Evolutionary conservation across 2,113 vertebrate genomes (phyloP).

Genomic region (Dendropsophus ebraccatus): DNA sequence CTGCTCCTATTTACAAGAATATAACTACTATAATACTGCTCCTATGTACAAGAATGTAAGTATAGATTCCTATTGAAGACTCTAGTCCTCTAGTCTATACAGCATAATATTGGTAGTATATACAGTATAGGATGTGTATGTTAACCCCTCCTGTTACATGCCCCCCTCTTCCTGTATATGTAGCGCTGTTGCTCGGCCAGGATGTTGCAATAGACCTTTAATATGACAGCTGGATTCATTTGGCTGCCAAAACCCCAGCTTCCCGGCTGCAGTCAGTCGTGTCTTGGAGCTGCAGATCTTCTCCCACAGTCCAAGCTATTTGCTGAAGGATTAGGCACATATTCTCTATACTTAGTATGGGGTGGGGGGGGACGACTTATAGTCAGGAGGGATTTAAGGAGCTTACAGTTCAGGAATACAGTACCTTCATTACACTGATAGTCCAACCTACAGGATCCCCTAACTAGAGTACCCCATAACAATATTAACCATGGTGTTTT

Average conservation of each 20-base stretch:
- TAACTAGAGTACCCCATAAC: too few relatives aligned
- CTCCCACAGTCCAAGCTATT: conserved; percentile 6
- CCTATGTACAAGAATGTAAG: neutral
- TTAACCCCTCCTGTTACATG: neutral
- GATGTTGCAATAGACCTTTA: neutral
- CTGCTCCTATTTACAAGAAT: too few relatives aligned
- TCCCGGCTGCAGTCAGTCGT: neutral
- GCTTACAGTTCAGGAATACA: neutral
- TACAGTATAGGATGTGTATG: neutral
- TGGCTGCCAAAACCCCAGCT: neutral
- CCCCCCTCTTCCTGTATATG: neutral
- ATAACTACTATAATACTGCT: too few relatives aligned
- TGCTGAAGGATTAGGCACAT: neutral
- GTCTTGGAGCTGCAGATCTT: conserved; percentile 20
- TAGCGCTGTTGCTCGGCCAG: neutral
- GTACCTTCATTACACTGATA: too few relatives aligned
- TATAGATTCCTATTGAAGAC: neutral
- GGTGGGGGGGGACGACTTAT: neutral
- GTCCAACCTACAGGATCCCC: too few relatives aligned
- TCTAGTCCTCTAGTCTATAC: neutral
- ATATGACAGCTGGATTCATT: conserved; percentile 20
- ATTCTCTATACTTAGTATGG: neutral
- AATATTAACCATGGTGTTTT: too few relatives aligned
- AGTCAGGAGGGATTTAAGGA: neutral
- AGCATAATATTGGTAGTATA: neutral